Percentiles rank a stretch among this genome's conserved stretches.
phyloP scores from a whole-genome alignment of 1,140 invertebrate genomes.

The Drosophila teissieri region DNA sequence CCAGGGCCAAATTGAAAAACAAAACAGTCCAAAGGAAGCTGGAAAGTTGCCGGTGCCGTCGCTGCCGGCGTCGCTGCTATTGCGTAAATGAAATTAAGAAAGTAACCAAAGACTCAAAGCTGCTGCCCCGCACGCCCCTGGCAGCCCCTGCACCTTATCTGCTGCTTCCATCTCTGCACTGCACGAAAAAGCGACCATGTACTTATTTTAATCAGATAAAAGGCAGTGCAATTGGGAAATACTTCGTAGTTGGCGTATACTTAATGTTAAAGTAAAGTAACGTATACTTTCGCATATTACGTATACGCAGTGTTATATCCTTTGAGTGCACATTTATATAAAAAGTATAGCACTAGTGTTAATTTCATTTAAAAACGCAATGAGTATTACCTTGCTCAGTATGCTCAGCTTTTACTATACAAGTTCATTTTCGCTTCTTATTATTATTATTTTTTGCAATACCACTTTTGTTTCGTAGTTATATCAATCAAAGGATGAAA shows the following conservation, averaged over 20 bases:
- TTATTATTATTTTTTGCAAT: background rate
- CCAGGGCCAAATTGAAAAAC: constrained; percentile 76
- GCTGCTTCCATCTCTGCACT: constrained; percentile 18
- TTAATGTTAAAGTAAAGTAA: no score
- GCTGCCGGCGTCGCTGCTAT: constrained; percentile 47
- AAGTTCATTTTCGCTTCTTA: no score
- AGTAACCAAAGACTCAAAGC: constrained; percentile 79
- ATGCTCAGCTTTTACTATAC: no score
- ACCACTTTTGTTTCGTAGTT: background rate
- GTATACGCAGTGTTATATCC: background rate
- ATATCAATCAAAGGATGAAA: no score
- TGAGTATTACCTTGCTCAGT: no score
- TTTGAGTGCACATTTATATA: no score
- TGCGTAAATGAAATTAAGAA: constrained; percentile 81
- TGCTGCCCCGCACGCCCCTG: constrained; percentile 25
- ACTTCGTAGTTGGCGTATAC: background rate
- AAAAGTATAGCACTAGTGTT: no score
- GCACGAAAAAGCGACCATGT: background rate
- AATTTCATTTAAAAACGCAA: no score
- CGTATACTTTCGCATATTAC: background rate
- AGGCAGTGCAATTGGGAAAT: background rate
- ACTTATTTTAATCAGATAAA: background rate
- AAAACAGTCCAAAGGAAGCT: constrained; percentile 74
- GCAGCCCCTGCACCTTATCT: constrained; percentile 24
- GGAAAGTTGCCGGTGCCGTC: constrained; percentile 62